Evolutionary conservation across 2,797 vertebrate genomes (phyloP).

Genomic region (Pseudochirops corinnae): DNA sequence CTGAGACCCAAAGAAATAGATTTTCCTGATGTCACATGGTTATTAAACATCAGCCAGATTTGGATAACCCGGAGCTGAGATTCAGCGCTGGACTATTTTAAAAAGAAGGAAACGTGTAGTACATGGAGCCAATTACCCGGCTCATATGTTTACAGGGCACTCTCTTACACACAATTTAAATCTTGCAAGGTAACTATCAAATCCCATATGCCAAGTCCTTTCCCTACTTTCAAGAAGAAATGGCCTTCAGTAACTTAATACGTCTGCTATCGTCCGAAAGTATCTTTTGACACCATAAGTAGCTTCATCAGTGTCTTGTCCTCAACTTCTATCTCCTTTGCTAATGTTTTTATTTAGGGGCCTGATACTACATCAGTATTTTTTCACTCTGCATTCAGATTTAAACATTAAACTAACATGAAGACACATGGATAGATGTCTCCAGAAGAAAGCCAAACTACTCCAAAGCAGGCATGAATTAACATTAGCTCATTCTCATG

Average conservation of each 20-base stretch:
- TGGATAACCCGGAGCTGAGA: background rate
- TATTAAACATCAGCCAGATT: background rate
- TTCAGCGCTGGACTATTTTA: background rate
- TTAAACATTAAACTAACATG: background rate
- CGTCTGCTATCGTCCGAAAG: constrained; percentile 48
- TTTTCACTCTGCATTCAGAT: background rate
- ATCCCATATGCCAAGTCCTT: background rate
- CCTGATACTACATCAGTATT: constrained; percentile 6
- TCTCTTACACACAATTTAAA: constrained; percentile 10
- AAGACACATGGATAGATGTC: background rate
- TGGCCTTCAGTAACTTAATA: background rate
- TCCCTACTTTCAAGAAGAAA: constrained; percentile 48
- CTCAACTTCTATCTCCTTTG: accelerated
- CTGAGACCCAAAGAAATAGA: background rate
- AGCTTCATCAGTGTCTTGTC: background rate
- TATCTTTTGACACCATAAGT: constrained; percentile 15
- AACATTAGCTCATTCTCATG: accelerated
- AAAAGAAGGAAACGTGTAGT: background rate
- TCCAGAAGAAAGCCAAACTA: background rate
- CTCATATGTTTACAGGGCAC: background rate
- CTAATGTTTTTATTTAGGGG: background rate
- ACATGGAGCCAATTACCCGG: background rate
- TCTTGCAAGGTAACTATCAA: background rate
- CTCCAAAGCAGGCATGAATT: background rate
- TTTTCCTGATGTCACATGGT: background rate